A percentile compares a stretch with the other conserved stretches of the same genome.
Evolutionary conservation across 2,113 vertebrate genomes (phyloP).

Genomic region (Coptodon bakossiorum): DNA sequence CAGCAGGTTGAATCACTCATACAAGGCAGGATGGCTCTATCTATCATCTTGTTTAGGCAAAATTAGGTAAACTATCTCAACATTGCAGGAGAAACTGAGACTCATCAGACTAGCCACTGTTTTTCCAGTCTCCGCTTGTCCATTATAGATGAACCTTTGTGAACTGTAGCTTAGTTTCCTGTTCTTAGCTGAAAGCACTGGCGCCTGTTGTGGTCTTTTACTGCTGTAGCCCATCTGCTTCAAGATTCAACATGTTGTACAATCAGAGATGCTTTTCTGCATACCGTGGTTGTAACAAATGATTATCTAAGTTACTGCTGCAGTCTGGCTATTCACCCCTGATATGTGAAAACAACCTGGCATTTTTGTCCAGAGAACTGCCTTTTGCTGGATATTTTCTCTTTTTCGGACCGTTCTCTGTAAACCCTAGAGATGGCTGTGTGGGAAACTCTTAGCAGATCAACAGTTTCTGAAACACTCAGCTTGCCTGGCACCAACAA

Average conservation of each 20-base stretch:
- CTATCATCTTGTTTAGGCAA: not conserved
- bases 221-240: not conserved
- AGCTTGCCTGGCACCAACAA: not conserved
- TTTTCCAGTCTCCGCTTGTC: not conserved
- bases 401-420: not conserved
- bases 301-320: not conserved
- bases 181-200: not conserved
- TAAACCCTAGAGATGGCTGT: not conserved
- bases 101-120: not conserved
- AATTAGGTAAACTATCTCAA: not conserved
- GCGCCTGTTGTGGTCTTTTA: not conserved
- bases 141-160: not conserved
- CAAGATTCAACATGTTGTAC: not conserved
- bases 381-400: not conserved
- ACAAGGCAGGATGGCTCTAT: not conserved
- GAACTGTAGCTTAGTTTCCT: not conserved
- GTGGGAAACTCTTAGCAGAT: not conserved
- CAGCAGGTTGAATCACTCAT: not conserved
- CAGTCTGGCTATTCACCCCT: not conserved
- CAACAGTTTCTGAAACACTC: not conserved
- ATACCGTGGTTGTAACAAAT: not conserved
- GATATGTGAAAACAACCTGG: not conserved
- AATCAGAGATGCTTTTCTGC: not conserved
- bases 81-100: not conserved
- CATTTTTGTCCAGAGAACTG: not conserved